Evolutionary conservation across 2,113 vertebrate species (phyloP), one percentile per base, ranked within the genome.

Genomic region (Sinocyclocheilus anophthalmus): DNA sequence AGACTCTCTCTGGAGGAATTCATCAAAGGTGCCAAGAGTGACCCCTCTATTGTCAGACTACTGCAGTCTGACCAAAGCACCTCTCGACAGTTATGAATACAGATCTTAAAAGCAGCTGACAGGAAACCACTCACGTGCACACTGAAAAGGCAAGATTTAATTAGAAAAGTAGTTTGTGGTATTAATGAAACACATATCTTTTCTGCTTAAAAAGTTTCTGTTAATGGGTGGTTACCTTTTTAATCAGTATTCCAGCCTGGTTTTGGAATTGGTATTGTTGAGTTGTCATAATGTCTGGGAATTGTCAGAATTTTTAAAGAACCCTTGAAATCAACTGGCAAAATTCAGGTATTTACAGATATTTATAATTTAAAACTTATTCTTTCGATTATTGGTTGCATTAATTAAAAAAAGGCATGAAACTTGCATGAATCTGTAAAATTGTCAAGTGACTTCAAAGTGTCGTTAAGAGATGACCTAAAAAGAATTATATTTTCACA

Each of bases 1-100:
- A 95, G 96, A 86, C 94, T 98, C 84, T 99, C 98, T 22, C 93
- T 99, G 94, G 98, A 99, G 92, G 98, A 99, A 92, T 99, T 99
- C 94, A 99, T 99, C 93, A 95, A 95, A 93, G 98, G 98, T 84
- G 98, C 98, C 94, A 99, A 99, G 93, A 99, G 97, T 1, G 98
- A 99, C 93, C 98, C 98, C 0, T 98, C 97, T 91, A 99, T 99
- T 45, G 98, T 99, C 89, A 93, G 97, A 85, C 96, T 99, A 91
- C 96, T 99, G 92, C 97, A 99, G 94, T 98, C 97, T 0, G 97
- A 99, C 92, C 97, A 97, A 91, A 96, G 96, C 90, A 94, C 96
- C 26, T 94, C 97, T 76, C 94, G 92, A 33, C 96, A 97, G 94
- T 95, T 97, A 94, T 97, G 92, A 97, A 90, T 72, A 81, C 55